phyloP scores from a whole-genome alignment of 2,888 invertebrate genomes.

The Antitype chi region DNA sequence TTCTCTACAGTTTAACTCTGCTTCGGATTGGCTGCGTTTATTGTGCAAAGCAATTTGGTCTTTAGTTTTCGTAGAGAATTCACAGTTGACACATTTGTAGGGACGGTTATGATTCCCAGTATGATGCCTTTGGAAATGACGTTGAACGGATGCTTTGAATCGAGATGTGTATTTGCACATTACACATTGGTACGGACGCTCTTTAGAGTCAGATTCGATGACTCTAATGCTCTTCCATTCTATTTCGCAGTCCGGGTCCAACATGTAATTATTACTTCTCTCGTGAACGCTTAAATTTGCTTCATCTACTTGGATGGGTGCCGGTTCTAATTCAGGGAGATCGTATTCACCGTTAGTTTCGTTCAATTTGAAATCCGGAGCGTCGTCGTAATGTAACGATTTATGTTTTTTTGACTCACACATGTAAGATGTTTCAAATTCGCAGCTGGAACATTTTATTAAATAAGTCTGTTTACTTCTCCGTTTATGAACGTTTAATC shows the following conservation, averaged over 20 bases:
- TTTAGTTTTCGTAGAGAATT: conserved; percentile 83
- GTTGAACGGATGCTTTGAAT: conserved; percentile 82
- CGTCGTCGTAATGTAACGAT: conserved; percentile 58
- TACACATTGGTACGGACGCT: conserved; percentile 78
- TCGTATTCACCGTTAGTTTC: conserved; percentile 19
- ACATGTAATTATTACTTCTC: conserved; percentile 71
- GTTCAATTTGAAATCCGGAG: conserved; percentile 33
- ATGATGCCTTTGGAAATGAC: conserved; percentile 83
- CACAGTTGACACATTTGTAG: conserved; percentile 81
- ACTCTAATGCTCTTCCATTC: conserved; percentile 81
- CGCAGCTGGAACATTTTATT: conserved; percentile 76
- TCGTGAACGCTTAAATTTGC: conserved; percentile 46
- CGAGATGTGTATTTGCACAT: conserved; percentile 78
- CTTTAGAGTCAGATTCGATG: conserved; percentile 72
- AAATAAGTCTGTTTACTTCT: conserved; percentile 71
- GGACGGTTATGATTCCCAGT: conserved; percentile 76
- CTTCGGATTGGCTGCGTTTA: conserved; percentile 76
- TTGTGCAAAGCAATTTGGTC: conserved; percentile 82
- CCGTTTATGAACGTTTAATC: conserved; percentile 78
- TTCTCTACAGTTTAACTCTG: conserved; percentile 66
- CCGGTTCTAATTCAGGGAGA: neutral
- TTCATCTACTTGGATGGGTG: conserved; percentile 9
- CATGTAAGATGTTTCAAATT: conserved; percentile 75
- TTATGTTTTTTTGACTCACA: conserved; percentile 81
- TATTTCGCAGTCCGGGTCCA: conserved; percentile 74